Percentiles rank a stretch among this genome's conserved stretches.
Conservation (phyloP, 2,113 vertebrate species). For the Gymnarchus niloticus region DNA sequence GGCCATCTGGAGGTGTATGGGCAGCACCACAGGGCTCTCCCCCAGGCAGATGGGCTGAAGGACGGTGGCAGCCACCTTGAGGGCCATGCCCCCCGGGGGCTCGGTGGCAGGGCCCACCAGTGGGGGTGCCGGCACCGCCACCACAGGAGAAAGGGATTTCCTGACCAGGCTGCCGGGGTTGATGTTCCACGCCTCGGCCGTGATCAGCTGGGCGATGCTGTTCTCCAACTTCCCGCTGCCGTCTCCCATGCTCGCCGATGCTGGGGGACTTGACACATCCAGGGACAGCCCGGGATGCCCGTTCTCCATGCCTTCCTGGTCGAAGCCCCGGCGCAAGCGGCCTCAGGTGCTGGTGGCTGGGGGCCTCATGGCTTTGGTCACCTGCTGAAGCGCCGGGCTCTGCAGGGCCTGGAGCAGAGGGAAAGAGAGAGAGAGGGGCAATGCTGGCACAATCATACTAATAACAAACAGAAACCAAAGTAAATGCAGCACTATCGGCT, state of each 20-base stretch:
- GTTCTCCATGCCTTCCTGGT: constrained; percentile 65
- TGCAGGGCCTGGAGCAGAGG: constrained; percentile 47
- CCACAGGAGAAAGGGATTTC: constrained; percentile 68
- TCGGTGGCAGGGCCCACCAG: constrained; percentile 69
- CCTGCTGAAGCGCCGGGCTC: constrained; percentile 11
- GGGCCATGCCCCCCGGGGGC: constrained; percentile 73
- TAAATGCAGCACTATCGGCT: not conserved
- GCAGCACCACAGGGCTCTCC: constrained; percentile 85
- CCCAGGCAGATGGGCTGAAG: constrained; percentile 92
- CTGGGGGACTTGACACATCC: constrained; percentile 66
- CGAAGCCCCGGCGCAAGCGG: constrained; percentile 19
- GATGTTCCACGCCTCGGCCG: constrained; percentile 74
- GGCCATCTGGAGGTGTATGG: constrained; percentile 87
- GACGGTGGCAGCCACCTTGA: constrained; percentile 86
- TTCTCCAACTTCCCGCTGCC: constrained; percentile 74
- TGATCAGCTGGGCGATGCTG: constrained; percentile 65
- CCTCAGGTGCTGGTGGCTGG: constrained; percentile 52
- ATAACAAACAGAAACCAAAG: not conserved
- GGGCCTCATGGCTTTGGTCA: constrained; percentile 27
- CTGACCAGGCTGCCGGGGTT: constrained; percentile 73
- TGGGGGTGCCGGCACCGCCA: constrained; percentile 67
- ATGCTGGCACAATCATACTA: not conserved
- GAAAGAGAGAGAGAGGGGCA: constrained; percentile 43
- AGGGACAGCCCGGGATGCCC: constrained; percentile 60
- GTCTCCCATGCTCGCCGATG: constrained; percentile 45